Base-by-base conservation (phyloP, 2,888 invertebrate genomes). In the Ophion ventricosus region DNA sequence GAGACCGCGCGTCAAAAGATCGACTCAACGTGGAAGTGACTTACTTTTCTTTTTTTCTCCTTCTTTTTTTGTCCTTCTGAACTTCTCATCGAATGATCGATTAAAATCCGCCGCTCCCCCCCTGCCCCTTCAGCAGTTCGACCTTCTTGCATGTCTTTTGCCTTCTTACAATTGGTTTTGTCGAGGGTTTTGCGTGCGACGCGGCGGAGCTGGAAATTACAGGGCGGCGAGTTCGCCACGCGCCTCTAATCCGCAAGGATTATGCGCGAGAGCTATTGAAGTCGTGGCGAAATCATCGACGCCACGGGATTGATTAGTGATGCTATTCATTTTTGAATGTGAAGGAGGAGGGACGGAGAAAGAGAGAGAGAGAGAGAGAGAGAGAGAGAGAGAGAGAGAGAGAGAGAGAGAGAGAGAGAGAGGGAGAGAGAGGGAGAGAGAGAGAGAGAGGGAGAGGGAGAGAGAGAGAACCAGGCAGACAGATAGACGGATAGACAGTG, bases 171-270 rank as follows among this genome's bases (percentile, higher is more conserved):
- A 70, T 49, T 49, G 49, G 14, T 49, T 49, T 49, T 70, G 49
- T 70, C 5, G 29, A 54, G 26, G 5, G 11, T 26, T 70, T 70
- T 54, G 20, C 70, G 56, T 11, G n/a, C 64, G 43, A 61, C 8
- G 54, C 23, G n/a, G 20, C 43, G 49, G 35, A 57, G 43, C 54
- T 54, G 25, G 29, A 75, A 29, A 75, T 75, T 75, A 75, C 64
- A 75, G 75, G 64, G 75, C 75, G 64, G 73, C 64, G 25, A 26
- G 26, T 63, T 63, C 17, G 25, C 20, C 23, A 23, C 57, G 57
- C 57, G 23, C 23, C 57, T 25, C 20, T 59, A 59, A 59, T 59
- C 59, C 59, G 23, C 59, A 23, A 20, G 59, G 25, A 25, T 59
- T 23, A 25, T 59, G 11, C 20, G 20, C 20, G 59, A 59, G 49